Base-by-base conservation (phyloP, 2,888 invertebrate genomes). In the Scaeva pyrastri region DNA sequence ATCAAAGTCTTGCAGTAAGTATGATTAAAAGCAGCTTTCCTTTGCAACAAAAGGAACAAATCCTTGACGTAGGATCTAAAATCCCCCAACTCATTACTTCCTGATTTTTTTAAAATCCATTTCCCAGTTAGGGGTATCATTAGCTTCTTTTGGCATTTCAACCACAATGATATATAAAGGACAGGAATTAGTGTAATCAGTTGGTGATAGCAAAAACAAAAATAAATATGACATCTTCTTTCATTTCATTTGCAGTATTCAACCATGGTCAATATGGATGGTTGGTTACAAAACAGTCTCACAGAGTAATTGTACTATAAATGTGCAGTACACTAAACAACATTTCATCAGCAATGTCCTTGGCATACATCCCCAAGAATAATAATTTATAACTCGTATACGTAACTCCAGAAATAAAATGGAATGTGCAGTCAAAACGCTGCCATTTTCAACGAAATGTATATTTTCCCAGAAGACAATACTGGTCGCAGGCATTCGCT, bases 361-460 rank as follows among this genome's bases (percentile, higher is more conserved):
- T 84, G 83, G 50, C 74, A 84, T 74, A 79, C 48, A 78, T 74
- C 55, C 64, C 26, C 48, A 43, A 26, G 14, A 48, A 64, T 16
- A 41, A 56, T 71, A 41, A 31, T 31, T 68, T 31, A 41, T 41
- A 41, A 72, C 16, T 39, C 64, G 26, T 7, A 31, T 36, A 31
- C 31, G 2, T 48, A 19, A 36, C 48, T 48, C 66, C 66, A 66
- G 66, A 66, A 66, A 48, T 36, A 31, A 48, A 48, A 66, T 45
- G 8, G 16, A 19, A 62, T 62, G 23, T n/a, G 31, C 8, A 66
- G 66, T 19, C 31, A 16, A n/a, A 45, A 12, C 2, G 19, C 3
- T 11, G 45, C 6, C n/a, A 23, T 26, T 43, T 21, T 3, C 12
- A 45, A 48, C 7, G 7, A 36, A 48, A 64, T 16, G 19, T 8